Percentiles rank a stretch among this genome's conserved stretches.
phyloP scores from a whole-genome alignment of 2,888 invertebrate genomes.

The Drosophila meridiana region DNA sequence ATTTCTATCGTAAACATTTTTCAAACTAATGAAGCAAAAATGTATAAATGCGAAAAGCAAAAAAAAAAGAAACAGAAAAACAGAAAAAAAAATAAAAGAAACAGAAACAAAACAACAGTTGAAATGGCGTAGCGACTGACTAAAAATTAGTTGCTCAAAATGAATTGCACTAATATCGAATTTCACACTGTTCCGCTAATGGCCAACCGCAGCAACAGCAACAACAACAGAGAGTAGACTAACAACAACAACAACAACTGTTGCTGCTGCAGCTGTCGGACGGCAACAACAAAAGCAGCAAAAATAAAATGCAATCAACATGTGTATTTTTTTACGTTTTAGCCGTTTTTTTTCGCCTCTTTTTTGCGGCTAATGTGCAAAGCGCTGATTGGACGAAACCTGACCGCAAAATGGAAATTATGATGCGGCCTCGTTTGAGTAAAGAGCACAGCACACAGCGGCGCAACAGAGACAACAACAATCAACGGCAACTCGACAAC shows the following conservation, averaged over 20 bases:
- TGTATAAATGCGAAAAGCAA: slow-evolving; percentile 31
- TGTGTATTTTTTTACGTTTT: slow-evolving; percentile 55
- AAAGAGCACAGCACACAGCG: slow-evolving; percentile 73
- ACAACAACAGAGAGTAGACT: slow-evolving; percentile 36
- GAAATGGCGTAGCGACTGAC: slow-evolving; percentile 51
- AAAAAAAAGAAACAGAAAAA: slow-evolving; percentile 4
- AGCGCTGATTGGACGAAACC: slow-evolving; percentile 82
- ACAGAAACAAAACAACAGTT: slow-evolving; percentile 30
- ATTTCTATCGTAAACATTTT: slow-evolving; percentile 73
- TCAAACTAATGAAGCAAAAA: slow-evolving; percentile 70
- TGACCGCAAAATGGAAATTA: slow-evolving; percentile 81
- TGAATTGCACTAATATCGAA: slow-evolving; percentile 82
- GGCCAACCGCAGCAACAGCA: slow-evolving; percentile 59
- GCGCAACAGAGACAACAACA: slow-evolving; percentile 44
- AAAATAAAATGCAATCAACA: slow-evolving; percentile 72
- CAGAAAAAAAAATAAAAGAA: slow-evolving; percentile 10
- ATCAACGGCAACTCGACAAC: slow-evolving; percentile 40
- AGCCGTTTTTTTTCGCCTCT: slow-evolving; percentile 21
- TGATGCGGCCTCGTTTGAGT: slow-evolving; percentile 79
- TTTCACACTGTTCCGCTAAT: slow-evolving; percentile 82
- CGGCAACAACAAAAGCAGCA: slow-evolving; percentile 72
- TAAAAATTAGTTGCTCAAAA: slow-evolving; percentile 78
- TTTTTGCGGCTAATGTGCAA: slow-evolving; percentile 75
- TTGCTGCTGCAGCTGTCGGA: slow-evolving; percentile 48
- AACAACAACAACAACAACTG: slow-evolving; percentile 41